Evolutionary conservation across 2,888 invertebrate genomes (phyloP).

Genomic region (Yponomeuta cagnagella): DNA sequence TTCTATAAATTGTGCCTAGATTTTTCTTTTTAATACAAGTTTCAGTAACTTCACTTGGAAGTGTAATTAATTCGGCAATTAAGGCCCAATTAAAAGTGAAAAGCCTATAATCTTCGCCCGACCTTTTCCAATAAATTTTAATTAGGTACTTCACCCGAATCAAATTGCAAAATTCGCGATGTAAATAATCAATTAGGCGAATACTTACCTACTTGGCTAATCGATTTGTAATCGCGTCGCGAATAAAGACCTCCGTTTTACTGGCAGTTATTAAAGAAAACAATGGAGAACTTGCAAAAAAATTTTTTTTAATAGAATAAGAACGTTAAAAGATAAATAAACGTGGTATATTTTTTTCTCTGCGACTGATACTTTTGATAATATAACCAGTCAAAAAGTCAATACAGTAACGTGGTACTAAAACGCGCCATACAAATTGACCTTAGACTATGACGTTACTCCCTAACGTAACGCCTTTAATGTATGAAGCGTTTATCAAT

Average conservation of each 20-base stretch:
- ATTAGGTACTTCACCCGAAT: background rate
- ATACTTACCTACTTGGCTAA: background rate
- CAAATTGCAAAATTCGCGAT: background rate
- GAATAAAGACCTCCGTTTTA: background rate
- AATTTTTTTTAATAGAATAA: no score
- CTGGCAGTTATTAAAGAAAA: background rate
- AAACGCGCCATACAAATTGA: no score
- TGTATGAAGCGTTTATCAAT: no score
- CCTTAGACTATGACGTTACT: no score
- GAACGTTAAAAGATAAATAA: no score
- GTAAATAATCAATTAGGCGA: background rate
- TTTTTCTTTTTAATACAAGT: background rate
- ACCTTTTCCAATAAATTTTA: background rate
- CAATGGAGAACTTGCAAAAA: no score
- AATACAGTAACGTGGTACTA: no score
- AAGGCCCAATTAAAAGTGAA: background rate
- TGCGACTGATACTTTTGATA: no score
- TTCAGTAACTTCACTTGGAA: background rate
- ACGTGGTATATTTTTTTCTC: no score
- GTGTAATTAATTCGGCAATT: background rate
- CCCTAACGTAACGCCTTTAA: no score
- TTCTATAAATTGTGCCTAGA: background rate
- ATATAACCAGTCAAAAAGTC: no score
- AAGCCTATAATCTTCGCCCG: background rate
- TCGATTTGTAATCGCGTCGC: background rate